Evolutionary conservation across 2,888 invertebrate genomes (phyloP).

Genomic region (Tipula vernalis): DNA sequence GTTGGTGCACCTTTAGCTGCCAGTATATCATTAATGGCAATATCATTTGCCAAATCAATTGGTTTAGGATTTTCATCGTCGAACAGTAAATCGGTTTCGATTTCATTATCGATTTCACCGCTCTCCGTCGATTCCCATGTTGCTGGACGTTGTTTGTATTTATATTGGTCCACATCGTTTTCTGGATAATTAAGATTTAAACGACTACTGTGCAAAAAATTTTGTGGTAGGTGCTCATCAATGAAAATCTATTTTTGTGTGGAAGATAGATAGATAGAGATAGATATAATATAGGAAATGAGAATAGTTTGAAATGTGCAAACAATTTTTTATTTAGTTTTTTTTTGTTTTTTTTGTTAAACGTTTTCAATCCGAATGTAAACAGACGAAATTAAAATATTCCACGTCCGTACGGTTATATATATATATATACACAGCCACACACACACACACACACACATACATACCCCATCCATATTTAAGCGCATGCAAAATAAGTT

Average conservation of each 20-base stretch:
- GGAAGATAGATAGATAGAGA: not conserved
- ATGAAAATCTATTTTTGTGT: not conserved
- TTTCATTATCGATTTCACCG: not conserved
- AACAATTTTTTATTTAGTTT: not conserved
- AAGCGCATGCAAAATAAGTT: not conserved
- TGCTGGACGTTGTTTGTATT: not conserved
- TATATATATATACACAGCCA: too few relatives aligned
- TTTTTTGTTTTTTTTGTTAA: not conserved
- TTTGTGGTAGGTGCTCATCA: conserved; percentile 5
- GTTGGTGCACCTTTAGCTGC: not conserved
- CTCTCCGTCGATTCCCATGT: not conserved
- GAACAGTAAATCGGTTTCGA: not conserved
- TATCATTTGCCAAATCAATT: not conserved
- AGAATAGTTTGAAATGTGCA: not conserved
- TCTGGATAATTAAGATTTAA: not conserved
- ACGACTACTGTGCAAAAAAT: not conserved
- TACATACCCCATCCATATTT: not conserved
- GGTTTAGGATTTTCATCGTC: not conserved
- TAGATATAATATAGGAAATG: not conserved
- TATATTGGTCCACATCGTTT: not conserved
- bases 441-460: not conserved
- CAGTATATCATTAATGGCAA: not conserved
- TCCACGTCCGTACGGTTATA: too few relatives aligned
- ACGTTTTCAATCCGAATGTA: not conserved
- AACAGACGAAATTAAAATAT: too few relatives aligned